phyloP scores from a whole-genome alignment of 2,113 vertebrate species.

The Pampusana beccarii region DNA sequence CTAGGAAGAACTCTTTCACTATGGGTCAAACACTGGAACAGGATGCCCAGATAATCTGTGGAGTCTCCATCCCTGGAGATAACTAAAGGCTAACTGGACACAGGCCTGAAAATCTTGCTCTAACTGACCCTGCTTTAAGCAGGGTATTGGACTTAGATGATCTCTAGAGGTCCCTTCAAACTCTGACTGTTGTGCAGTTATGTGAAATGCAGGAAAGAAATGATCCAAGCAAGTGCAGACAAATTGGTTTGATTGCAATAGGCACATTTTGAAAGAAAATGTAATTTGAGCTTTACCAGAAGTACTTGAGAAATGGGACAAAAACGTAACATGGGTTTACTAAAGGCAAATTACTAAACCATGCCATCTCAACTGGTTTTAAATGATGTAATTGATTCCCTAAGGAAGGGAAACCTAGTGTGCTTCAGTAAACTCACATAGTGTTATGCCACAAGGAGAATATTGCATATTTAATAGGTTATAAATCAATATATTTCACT shows the following conservation, averaged over 20 bases:
- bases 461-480: neutral
- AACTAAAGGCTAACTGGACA: neutral
- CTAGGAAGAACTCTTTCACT: neutral
- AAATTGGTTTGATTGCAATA: neutral
- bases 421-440: neutral
- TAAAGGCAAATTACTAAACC: neutral
- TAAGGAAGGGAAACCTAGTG: neutral
- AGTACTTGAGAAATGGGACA: neutral
- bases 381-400: neutral
- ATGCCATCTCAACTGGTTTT: neutral
- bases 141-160: neutral
- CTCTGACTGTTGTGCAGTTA: neutral
- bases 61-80: neutral
- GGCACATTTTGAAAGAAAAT: neutral
- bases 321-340: neutral
- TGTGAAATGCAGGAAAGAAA: neutral
- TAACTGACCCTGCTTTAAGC: neutral
- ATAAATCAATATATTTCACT: neutral
- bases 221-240: neutral
- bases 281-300: neutral
- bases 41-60: neutral
- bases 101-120: neutral
- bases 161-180: neutral
- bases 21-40: neutral
- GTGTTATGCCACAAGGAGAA: neutral